phyloP scores from a whole-genome alignment of 2,888 invertebrate species.

The Drosophila villosipedis region DNA sequence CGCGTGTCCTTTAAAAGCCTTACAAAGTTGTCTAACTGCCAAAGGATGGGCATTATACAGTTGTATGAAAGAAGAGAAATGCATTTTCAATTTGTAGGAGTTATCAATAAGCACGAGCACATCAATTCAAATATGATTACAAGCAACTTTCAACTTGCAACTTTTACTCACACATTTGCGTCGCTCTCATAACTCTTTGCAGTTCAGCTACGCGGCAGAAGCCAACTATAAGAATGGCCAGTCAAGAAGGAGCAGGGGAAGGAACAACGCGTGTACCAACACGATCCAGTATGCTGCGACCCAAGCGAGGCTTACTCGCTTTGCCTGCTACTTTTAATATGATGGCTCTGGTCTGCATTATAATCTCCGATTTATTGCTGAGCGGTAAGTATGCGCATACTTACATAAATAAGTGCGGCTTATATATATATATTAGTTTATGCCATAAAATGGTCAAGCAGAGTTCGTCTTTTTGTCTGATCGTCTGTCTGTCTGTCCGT shows the following conservation, averaged over 20 bases:
- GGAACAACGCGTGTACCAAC: slow-evolving; percentile 14
- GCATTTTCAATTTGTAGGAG: slow-evolving; percentile 60
- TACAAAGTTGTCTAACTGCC: slow-evolving; percentile 59
- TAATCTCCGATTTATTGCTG: slow-evolving; percentile 84
- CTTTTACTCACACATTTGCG: slow-evolving; percentile 42
- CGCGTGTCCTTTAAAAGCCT: slow-evolving; percentile 65
- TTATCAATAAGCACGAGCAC: slow-evolving; percentile 67
- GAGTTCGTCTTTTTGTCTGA: slow-evolving; percentile 15
- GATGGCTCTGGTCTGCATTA: slow-evolving; percentile 83
- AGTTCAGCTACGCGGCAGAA: slow-evolving; percentile 39
- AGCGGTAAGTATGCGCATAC: slow-evolving; percentile 82
- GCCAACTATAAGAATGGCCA: slow-evolving; percentile 44
- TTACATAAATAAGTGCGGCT: slow-evolving; percentile 27
- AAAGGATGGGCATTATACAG: slow-evolving; percentile 33
- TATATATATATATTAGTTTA: neutral
- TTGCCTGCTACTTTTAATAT: slow-evolving; percentile 83
- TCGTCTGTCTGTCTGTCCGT: slow-evolving; percentile 14
- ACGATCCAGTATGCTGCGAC: slow-evolving; percentile 19
- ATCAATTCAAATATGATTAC: slow-evolving; percentile 66
- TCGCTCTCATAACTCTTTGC: slow-evolving; percentile 44
- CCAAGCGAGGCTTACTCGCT: slow-evolving; percentile 66
- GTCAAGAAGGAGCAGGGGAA: slow-evolving; percentile 20
- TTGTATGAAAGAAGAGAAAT: neutral
- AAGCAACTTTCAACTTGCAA: slow-evolving; percentile 45
- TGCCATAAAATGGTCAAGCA: slow-evolving; percentile 9